A percentile compares a stretch with the other conserved stretches of the same genome.
These are phyloP conservation scores for Cyphomyrmex costatus DNA, from an alignment of 1,140 invertebrate species.

Conservation along the genomic window DNA sequence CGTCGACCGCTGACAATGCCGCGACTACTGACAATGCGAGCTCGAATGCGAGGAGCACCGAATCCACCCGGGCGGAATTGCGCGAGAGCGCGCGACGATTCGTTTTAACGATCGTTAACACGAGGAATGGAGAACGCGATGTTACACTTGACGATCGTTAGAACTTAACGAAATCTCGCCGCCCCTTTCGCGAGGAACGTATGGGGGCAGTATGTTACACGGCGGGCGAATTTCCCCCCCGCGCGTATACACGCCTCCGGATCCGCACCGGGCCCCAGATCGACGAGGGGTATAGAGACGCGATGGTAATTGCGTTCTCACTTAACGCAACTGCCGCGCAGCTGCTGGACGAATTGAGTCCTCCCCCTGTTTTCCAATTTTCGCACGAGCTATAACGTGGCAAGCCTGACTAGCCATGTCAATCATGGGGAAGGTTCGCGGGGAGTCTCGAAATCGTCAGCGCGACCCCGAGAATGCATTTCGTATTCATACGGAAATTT, in stretches of 20 bases:
- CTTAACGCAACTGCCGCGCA: slow-evolving; percentile 64
- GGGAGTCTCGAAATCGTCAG: slow-evolving; percentile 16
- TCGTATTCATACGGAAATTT: slow-evolving; percentile 58
- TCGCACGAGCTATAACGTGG: slow-evolving; percentile 52
- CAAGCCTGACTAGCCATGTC: slow-evolving; percentile 51
- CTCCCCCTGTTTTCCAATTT: slow-evolving; percentile 60
- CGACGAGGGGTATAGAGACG: slow-evolving; percentile 11
- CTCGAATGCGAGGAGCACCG: slow-evolving; percentile 52
- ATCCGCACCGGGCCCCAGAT: not conserved
- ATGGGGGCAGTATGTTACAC: slow-evolving; percentile 60
- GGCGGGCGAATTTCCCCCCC: slow-evolving; percentile 25
- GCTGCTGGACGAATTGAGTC: slow-evolving; percentile 56
- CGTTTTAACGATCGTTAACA: slow-evolving; percentile 73
- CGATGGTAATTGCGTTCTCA: slow-evolving; percentile 64
- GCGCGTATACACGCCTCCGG: slow-evolving; percentile 26
- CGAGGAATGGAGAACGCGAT: slow-evolving; percentile 67
- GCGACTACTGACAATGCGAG: slow-evolving; percentile 51
- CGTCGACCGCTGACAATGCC: slow-evolving; percentile 20
- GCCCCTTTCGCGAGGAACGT: slow-evolving; percentile 25
- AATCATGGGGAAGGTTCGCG: slow-evolving; percentile 48
- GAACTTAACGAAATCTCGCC: slow-evolving; percentile 74
- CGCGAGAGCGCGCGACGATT: slow-evolving; percentile 61
- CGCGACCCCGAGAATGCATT: slow-evolving; percentile 27
- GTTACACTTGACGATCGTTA: slow-evolving; percentile 75
- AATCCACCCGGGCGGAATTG: slow-evolving; percentile 61